A percentile compares a stretch with the other conserved stretches of the same genome.
phyloP scores from a whole-genome alignment of 2,888 invertebrate genomes.

The Microctonus hyperodae region DNA sequence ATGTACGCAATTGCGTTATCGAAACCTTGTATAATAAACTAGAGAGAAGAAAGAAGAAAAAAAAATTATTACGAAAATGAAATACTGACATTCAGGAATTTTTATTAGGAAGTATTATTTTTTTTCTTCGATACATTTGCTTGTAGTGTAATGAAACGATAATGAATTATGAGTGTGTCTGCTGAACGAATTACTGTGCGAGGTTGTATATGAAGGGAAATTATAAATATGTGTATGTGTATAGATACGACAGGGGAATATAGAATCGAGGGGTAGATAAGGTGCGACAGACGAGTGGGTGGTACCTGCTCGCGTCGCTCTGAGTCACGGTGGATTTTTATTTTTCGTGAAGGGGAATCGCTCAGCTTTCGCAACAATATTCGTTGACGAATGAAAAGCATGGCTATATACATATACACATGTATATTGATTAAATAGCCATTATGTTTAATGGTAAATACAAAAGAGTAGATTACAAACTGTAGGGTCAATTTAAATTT shows the following conservation, averaged over 20 bases:
- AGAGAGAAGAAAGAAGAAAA: neutral
- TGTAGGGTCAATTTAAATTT: conserved; percentile 27
- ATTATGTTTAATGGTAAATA: conserved; percentile 47
- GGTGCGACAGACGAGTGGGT: conserved; percentile 38
- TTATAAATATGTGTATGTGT: neutral
- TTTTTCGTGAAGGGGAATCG: conserved; percentile 31
- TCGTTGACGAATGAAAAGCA: conserved; percentile 20
- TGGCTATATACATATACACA: conserved; percentile 7
- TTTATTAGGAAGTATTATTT: no score
- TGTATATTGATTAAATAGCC: conserved; percentile 50
- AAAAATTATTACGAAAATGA: neutral
- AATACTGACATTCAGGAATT: neutral
- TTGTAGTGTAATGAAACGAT: neutral
- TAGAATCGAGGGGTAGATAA: conserved; percentile 43
- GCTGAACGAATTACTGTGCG: conserved; percentile 6
- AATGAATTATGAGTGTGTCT: neutral
- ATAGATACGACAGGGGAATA: conserved; percentile 1
- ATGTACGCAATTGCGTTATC: neutral
- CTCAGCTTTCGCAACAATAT: conserved; percentile 35
- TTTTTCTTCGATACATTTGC: neutral
- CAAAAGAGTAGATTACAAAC: conserved; percentile 26
- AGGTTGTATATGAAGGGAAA: conserved; percentile 1
- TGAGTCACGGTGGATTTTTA: conserved; percentile 33
- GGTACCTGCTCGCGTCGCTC: conserved; percentile 40
- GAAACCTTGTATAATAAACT: neutral